Base-by-base conservation (phyloP, 2,113 vertebrate genomes). In the Strix uralensis region DNA sequence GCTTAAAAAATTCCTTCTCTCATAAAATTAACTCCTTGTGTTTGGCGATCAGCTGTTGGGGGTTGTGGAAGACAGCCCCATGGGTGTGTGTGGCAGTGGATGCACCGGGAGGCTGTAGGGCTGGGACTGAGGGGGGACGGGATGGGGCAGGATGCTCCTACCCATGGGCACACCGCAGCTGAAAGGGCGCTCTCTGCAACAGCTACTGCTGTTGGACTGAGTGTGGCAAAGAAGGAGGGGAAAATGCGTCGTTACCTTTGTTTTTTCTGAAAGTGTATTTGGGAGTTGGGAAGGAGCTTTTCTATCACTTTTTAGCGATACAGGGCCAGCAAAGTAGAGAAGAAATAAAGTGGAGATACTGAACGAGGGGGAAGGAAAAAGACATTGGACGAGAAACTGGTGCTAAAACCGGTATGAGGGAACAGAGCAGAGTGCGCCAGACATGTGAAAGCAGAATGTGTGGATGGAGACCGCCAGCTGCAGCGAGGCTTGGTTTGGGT, bases 141-240 rank as follows among this genome's bases (percentile, higher is more conserved):
- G 9, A 27, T 2, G 5, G 67, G 26, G 30, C 62, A 63, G 29
- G 86, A 5, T 3, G 18, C 30, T 70, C 63, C 29, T 81, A 63
- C 10, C n/a, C 3, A 0, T 9, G 73, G 79, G 34, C 70, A 25
- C 0, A 0, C 1, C 7, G 52, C 61, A 40, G n/a, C 57, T 5
- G 3, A 25, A 42, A 30, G 32, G 44, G 21, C 42, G 42, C 11
- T 81, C 11, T 81, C 65, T 14, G 70, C 46, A 10, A 1, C 2
- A 22, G 42, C 62, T 44, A 36, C 88, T 78, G 81, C 81, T 61
- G 26, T 49, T 40, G 47, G 49, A 15, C 78, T 23, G 51, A 70
- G 27, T 1, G 0, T 3, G 14, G 36, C 16, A 21, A 51, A 52
- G 55, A 7, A 38, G 71, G 42, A 29, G 29, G 36, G 55, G 25